Evolutionary conservation across 2,888 invertebrate species (phyloP), one percentile per base, ranked within the genome.

Genomic region (Drosophila macrothrix): DNA sequence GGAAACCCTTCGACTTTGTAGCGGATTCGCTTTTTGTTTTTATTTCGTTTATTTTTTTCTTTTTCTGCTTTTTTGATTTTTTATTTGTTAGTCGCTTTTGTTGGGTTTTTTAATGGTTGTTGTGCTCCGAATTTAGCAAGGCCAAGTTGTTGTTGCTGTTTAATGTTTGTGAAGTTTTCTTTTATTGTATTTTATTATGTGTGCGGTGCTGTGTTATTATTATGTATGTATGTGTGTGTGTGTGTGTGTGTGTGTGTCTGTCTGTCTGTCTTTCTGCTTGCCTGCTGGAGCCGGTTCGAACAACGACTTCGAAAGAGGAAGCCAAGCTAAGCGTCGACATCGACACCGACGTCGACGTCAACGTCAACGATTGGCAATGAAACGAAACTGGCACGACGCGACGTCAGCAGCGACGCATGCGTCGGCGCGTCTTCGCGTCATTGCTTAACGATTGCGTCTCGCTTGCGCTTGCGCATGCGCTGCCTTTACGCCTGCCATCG

Each of bases 161-260:
- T 67, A 78, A 78, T 73, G 70, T 70, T 77, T 89, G 85, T 90
- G 76, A 86, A 88, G 90, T 86, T 86, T 86, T 86, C 88, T 86
- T 86, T 88, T 90, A 90, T 86, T 90, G 86, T 86, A 79, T 79
- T 88, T 88, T 88, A 88, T 90, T 86, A 85, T 86, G 88, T 85
- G 69, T 76, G 68, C 50, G 70, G 73, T 76, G 67, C 71, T 82
- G 76, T 78, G 61, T 69, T 78, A 70, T 82, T 84, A 74, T 84
- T 88, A 78, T 87, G 78, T 89, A 69, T 52, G 31, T 43, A 19
- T 59, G 29, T 6, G 5, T 6, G 5, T 10, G 4, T 10, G 19
- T 16, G 9, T 56, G 41, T 43, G 12, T 63, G 31, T 61, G 43
- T 71, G 14, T 60, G n/a, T n/a, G n/a, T n/a, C n/a, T 49, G 10